These are phyloP conservation scores for Globia sparganii DNA, from an alignment of 2,888 invertebrate genomes.

Conservation along the genomic window DNA sequence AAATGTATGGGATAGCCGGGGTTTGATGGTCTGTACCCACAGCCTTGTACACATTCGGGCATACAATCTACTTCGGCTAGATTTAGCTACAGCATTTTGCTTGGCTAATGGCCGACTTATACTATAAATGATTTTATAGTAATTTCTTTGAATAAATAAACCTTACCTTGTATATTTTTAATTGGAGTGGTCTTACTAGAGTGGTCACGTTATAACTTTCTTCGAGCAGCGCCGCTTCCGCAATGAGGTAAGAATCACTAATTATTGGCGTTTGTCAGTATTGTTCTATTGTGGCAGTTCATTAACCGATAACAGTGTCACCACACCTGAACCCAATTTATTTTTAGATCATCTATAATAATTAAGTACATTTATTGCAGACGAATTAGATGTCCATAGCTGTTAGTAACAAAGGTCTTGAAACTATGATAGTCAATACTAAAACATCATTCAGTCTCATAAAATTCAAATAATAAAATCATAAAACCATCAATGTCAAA, in stretches of 20 bases:
- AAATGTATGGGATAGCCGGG: neutral
- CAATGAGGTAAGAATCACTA: constrained; percentile 77
- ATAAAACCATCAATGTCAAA: too few relatives aligned
- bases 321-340: constrained; percentile 51
- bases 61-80: neutral
- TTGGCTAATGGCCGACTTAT: neutral
- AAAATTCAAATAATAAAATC: too few relatives aligned
- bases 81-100: neutral
- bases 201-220: constrained; percentile 71
- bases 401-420: too few relatives aligned
- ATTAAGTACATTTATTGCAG: too few relatives aligned
- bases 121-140: neutral
- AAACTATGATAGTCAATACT: too few relatives aligned
- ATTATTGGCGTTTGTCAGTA: constrained; percentile 69
- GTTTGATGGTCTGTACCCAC: too few relatives aligned
- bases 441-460: too few relatives aligned
- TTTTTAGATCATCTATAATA: constrained; percentile 25
- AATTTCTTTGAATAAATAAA: neutral
- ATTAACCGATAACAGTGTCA: constrained; percentile 69
- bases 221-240: constrained; percentile 67
- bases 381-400: too few relatives aligned
- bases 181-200: constrained; percentile 68
- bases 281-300: constrained; percentile 74
- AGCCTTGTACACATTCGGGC: neutral
- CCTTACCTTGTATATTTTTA: constrained; percentile 2